Evolutionary conservation across 2,888 invertebrate species (phyloP).

Genomic region (Synanthedon myopaeformis): DNA sequence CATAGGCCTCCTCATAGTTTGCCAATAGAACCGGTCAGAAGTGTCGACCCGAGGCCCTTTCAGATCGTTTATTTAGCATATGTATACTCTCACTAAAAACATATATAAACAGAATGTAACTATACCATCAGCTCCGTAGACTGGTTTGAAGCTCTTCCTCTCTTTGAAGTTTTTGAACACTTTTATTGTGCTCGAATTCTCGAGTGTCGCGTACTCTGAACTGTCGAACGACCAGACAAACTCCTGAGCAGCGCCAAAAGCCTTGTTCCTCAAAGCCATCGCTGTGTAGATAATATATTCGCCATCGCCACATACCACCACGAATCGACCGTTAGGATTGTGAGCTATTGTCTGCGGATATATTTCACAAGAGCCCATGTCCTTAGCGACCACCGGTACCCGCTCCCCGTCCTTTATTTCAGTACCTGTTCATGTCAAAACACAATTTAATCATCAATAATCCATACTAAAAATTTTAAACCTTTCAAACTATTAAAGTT

Average conservation of each 20-base stretch:
- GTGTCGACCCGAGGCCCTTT: background rate
- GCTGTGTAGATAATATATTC: slow-evolving; percentile 99
- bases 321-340: slow-evolving; percentile 95
- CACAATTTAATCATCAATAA: too few species aligned
- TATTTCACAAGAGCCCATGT: slow-evolving; percentile 99
- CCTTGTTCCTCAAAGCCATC: slow-evolving; percentile 98
- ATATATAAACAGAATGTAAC: slow-evolving; percentile 2
- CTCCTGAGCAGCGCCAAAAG: slow-evolving; percentile 97
- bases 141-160: slow-evolving; percentile 94
- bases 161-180: slow-evolving; percentile 99
- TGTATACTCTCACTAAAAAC: background rate
- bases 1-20: background rate
- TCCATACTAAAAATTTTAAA: too few species aligned
- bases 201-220: slow-evolving; percentile 90
- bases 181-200: slow-evolving; percentile 89
- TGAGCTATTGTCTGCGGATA: slow-evolving; percentile 99
- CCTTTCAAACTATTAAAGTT: background rate
- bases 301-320: slow-evolving; percentile 98
- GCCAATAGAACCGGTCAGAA: background rate
- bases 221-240: slow-evolving; percentile 99
- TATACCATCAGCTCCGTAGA: slow-evolving; percentile 93
- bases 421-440: slow-evolving; percentile 38
- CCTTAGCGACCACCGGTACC: slow-evolving; percentile 94
- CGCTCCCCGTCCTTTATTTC: slow-evolving; percentile 92
- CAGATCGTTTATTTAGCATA: background rate